phyloP scores from a whole-genome alignment of 2,113 vertebrate species.

The Chloropsis cyanopogon region DNA sequence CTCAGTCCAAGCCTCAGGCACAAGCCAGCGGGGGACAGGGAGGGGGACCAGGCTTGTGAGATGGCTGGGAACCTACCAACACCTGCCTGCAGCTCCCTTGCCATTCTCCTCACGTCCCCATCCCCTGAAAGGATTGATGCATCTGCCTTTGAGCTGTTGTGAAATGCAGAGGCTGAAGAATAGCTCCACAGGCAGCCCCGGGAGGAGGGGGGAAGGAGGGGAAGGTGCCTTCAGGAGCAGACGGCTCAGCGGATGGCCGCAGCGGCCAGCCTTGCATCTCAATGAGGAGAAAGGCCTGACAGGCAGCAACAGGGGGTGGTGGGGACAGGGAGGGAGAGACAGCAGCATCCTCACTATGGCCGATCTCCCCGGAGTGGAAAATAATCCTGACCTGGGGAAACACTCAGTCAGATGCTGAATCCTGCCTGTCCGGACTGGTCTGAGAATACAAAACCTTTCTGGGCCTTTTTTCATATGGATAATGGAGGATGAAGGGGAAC shows the following conservation, averaged over 20 bases:
- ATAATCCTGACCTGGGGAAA: neutral
- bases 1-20: neutral
- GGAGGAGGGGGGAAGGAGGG: slow-evolving; percentile 34
- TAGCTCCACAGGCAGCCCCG: slow-evolving; percentile 51
- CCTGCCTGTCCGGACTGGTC: neutral
- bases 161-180: slow-evolving; percentile 67
- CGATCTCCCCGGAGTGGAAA: neutral
- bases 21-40: neutral
- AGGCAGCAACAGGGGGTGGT: neutral
- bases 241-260: slow-evolving; percentile 35
- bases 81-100: slow-evolving; percentile 47
- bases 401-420: neutral
- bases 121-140: slow-evolving; percentile 70
- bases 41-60: neutral
- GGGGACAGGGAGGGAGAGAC: neutral
- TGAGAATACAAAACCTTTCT: neutral
- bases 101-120: slow-evolving; percentile 65
- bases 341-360: neutral
- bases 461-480: neutral
- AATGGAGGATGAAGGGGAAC: neutral
- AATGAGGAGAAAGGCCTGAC: slow-evolving; percentile 46
- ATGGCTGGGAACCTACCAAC: slow-evolving; percentile 35
- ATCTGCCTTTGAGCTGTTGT: slow-evolving; percentile 71
- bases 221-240: slow-evolving; percentile 54
- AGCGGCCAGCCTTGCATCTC: slow-evolving; percentile 49